Evolutionary conservation across 1,140 invertebrate species (phyloP), one percentile per base, ranked within the genome.

Genomic region (Bursaphelenchus mucronatus): DNA sequence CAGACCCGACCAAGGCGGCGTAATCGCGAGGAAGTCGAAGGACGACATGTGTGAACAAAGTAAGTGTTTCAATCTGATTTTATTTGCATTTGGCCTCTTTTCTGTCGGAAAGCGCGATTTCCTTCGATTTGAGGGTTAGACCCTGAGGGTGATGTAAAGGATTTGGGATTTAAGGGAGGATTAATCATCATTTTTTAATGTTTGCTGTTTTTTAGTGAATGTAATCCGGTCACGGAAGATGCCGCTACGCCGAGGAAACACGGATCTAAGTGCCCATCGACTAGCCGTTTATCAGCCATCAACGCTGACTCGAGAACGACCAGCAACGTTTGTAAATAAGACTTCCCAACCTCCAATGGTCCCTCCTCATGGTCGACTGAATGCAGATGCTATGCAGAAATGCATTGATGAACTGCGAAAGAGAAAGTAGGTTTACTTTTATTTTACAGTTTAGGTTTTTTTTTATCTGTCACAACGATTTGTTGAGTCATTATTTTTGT

Each of bases 361-460:
- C n/a, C 68, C 68, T 19, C 62, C 67, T 13, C 57, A 70, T 17
- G 62, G 45, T 6, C 69, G 64, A 13, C 58, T 70, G 47, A 64
- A 65, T 55, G 58, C 54, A 30, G 50, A 47, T 39, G 58, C 61
- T 11, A 66, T 74, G 61, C 63, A 66, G 51, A 70, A 69, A 44
- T 74, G 72, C 63, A 59, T 74, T 15, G 72, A 74, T 17, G 72
- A 74, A 59, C 53, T 74, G 64, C 53, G 64, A 30, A 50, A 61
- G 43, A 74, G 70, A 56, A 47, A 71, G 72, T 74, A 10, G 30
- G 70, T 64, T 44, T 50, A 17, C 41, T 68, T 11, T 47, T 21
- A 61, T 47, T 64, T 63, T 65, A 5, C 43, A 9, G 1, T 64
- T 30, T 30, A 0, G 11, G 15, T 45, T 15, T 6, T 17, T n/a